Conservation (phyloP, 2,888 invertebrate genomes). For the Allophyes oxyacanthae region DNA sequence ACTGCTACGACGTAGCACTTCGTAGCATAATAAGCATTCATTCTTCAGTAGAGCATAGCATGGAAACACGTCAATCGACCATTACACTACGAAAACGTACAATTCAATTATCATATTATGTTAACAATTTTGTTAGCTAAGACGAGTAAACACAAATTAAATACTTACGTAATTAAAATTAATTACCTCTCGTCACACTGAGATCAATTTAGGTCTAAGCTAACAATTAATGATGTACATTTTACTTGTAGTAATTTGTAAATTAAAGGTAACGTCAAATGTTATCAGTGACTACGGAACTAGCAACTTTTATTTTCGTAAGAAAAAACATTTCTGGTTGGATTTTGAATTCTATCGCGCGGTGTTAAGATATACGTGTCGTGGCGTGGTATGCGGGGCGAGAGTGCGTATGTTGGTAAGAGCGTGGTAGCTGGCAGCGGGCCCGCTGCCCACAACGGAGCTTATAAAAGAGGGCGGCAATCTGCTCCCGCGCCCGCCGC, state of each 20-base stretch:
- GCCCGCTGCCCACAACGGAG: conserved; percentile 82
- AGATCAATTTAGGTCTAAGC: conserved; percentile 51
- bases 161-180: conserved; percentile 35
- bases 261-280: conserved; percentile 70
- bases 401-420: conserved; percentile 57
- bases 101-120: conserved; percentile 23
- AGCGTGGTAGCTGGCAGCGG: conserved; percentile 73
- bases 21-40: conserved; percentile 50
- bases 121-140: conserved; percentile 21
- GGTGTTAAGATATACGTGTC: conserved; percentile 47
- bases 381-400: conserved; percentile 19
- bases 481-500: conserved; percentile 85
- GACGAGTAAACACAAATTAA: conserved; percentile 30
- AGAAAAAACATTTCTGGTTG: conserved; percentile 4
- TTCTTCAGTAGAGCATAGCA: conserved; percentile 14
- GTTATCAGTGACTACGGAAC: conserved; percentile 62
- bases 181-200: conserved; percentile 42
- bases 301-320: conserved; percentile 52
- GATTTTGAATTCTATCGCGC: conserved; percentile 55
- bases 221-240: conserved; percentile 61
- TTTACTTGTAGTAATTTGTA: conserved; percentile 72
- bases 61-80: conserved; percentile 8
- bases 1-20: conserved; percentile 56
- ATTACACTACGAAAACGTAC: conserved; percentile 1
- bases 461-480: conserved; percentile 86